phyloP scores from a whole-genome alignment of 2,888 invertebrate species.

The Chymomyza fuscimana region DNA sequence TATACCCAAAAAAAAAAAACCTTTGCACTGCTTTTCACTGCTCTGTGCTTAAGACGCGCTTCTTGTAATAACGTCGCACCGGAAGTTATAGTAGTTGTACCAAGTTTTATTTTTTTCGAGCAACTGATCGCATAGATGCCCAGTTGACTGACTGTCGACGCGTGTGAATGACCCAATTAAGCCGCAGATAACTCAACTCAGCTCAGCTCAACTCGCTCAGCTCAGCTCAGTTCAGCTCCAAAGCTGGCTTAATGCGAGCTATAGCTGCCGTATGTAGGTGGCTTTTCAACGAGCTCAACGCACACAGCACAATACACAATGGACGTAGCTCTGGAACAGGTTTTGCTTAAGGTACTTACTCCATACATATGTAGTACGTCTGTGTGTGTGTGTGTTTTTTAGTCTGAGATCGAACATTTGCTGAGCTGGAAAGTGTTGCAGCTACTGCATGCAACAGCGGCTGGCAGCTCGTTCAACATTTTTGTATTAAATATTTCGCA shows the following conservation, averaged over 20 bases:
- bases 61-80: conserved; percentile 25
- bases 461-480: conserved; percentile 42
- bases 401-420: neutral
- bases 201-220: conserved; percentile 44
- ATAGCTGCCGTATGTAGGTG: conserved; percentile 25
- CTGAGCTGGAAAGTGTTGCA: conserved; percentile 10
- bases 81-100: conserved; percentile 44
- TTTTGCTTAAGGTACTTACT: conserved; percentile 7
- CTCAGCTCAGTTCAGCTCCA: conserved; percentile 28
- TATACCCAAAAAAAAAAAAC: neutral
- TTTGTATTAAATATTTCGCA: conserved; percentile 73
- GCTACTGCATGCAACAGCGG: neutral
- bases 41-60: conserved; percentile 1
- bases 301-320: neutral
- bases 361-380: neutral
- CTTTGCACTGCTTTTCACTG: conserved; percentile 2
- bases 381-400: neutral
- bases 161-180: conserved; percentile 67
- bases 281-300: neutral
- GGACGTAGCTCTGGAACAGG: conserved; percentile 12
- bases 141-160: conserved; percentile 55
- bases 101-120: neutral
- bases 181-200: conserved; percentile 46
- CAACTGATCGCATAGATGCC: neutral
- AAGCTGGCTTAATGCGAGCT: neutral